Percentiles rank a stretch among this genome's conserved stretches.
Evolutionary conservation across 2,113 vertebrate species (phyloP).

Genomic region (Hemicordylus capensis): DNA sequence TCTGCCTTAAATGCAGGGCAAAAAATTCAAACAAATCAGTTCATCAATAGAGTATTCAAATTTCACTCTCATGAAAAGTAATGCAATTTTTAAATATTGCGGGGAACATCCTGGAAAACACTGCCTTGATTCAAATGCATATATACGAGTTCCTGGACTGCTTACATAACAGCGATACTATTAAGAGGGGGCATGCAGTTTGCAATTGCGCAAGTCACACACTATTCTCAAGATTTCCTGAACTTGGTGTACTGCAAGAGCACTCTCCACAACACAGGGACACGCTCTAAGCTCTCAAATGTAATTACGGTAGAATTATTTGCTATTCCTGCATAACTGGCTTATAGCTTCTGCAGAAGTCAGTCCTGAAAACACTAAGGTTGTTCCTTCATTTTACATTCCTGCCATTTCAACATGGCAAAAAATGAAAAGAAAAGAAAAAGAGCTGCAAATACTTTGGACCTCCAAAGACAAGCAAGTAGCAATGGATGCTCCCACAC

Average conservation of each 20-base stretch:
- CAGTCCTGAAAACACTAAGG: not conserved
- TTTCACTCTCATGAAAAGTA: slow-evolving; percentile 57
- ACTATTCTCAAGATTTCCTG: not conserved
- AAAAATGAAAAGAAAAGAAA: not conserved
- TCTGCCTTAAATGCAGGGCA: slow-evolving; percentile 46
- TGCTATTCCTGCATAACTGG: not conserved
- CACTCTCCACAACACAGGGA: not conserved
- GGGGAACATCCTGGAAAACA: slow-evolving; percentile 56
- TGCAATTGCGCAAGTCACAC: not conserved
- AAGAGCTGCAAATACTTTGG: not conserved
- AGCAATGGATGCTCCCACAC: not conserved
- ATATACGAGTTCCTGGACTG: not conserved
- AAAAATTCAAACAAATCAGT: slow-evolving; percentile 15
- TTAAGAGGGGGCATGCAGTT: not conserved
- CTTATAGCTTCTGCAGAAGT: not conserved
- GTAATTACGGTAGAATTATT: not conserved
- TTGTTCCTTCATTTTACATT: slow-evolving; percentile 10
- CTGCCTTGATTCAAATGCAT: slow-evolving; percentile 38
- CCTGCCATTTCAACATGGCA: not conserved
- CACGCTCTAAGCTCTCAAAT: not conserved
- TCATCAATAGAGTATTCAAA: slow-evolving; percentile 65
- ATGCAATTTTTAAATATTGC: slow-evolving; percentile 54
- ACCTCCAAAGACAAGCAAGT: not conserved
- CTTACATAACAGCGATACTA: not conserved
- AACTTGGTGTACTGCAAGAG: not conserved